Evolutionary conservation across 2,797 vertebrate genomes (phyloP), one percentile per base, ranked within the genome.

Genomic region (Onychomys arenicola): DNA sequence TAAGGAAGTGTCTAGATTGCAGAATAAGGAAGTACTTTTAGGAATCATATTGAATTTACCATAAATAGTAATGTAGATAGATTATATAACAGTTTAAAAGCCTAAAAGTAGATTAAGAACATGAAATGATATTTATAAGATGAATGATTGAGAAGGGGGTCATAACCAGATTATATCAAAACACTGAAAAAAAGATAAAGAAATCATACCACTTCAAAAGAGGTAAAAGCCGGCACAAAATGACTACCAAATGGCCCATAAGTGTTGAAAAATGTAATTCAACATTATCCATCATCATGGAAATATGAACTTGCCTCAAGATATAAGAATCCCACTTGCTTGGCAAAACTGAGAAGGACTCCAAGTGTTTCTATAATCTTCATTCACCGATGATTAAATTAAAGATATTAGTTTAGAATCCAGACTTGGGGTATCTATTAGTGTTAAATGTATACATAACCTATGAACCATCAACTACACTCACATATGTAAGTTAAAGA

Each of bases 261-360:
- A 90, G 55, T 3, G 46, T 43, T 80, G 71, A 57, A 93, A 87
- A 94, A 90, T 8, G 1, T 92, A 19, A 14, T 11, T 75, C 71
- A 80, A 37, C 14, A 43, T 92, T 93, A 63, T 46, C 86, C 23
- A 13, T 73, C 32, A 96, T 77, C 37, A 91, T 52, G 21, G 6
- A 90, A 88, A 73, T 84, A 13, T 8, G 65, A 90, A 65, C 78
- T 43, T 67, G 43, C 88, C 87, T 84, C 17, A 94, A 83, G 12
- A 14, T 32, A 40, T 67, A 91, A 83, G 3, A 78, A 78, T 83
- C 6, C 34, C 27, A 87, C 11, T 83, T 93, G 32, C 21, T 80
- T 93, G 57, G n/a, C 32, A 93, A 96, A 97, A 83, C 34, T 12
- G 67, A 52, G 49, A 52, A 65, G 5, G 59, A 89, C 73, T 88